phyloP scores from a whole-genome alignment of 2,888 invertebrate genomes.

The Meiosimyza decipiens region DNA sequence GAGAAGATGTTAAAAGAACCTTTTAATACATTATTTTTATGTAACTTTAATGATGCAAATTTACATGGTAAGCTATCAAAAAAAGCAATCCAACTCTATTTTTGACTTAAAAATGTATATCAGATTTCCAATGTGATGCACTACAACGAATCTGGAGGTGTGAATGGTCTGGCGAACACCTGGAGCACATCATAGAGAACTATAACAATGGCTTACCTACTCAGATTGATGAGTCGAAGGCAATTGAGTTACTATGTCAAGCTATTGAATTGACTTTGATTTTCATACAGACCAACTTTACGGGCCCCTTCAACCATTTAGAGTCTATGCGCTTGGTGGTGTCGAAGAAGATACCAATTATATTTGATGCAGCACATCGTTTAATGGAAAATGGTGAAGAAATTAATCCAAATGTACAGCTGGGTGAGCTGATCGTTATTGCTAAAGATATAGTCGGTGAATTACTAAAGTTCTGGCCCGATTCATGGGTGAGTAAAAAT shows the following conservation, averaged over 20 bases:
- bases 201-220: not conserved
- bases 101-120: not conserved
- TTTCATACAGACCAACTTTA: constrained; percentile 87
- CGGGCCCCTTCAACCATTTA: constrained; percentile 71
- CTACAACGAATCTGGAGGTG: constrained; percentile 54
- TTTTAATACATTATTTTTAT: constrained; percentile 52
- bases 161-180: constrained; percentile 50
- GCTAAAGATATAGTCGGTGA: constrained; percentile 66
- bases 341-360: constrained; percentile 8
- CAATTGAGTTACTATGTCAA: constrained; percentile 52
- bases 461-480: constrained; percentile 55
- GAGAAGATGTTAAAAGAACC: constrained; percentile 42
- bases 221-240: not conserved
- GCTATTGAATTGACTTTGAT: constrained; percentile 76
- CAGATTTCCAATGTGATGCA: constrained; percentile 51
- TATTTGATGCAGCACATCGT: constrained; percentile 29
- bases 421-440: constrained; percentile 67
- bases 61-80: constrained; percentile 44
- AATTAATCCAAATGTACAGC: constrained; percentile 73
- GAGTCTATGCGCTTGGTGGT: constrained; percentile 45
- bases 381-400: constrained; percentile 73
- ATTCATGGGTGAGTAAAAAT: constrained; percentile 51
- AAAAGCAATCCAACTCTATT: not conserved
- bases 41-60: constrained; percentile 57
- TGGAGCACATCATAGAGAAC: constrained; percentile 46